Evolutionary conservation across 2,797 vertebrate genomes (phyloP).

Genomic region (Telmatherina bonti): DNA sequence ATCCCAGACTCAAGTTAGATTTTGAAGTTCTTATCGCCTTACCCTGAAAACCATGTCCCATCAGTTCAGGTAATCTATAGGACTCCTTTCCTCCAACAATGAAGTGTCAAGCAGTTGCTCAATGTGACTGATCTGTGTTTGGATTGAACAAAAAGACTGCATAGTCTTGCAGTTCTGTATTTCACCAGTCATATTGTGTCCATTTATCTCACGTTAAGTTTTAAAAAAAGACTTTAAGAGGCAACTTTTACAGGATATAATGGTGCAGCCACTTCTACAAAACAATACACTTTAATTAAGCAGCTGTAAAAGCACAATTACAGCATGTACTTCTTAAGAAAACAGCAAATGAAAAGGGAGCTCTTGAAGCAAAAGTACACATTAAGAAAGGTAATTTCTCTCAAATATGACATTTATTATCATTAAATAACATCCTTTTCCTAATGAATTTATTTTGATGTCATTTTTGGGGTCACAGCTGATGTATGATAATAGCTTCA

Average conservation of each 20-base stretch:
- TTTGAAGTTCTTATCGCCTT: slow-evolving; percentile 80
- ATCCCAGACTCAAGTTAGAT: slow-evolving; percentile 72
- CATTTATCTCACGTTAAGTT: background rate
- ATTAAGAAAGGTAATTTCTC: slow-evolving; percentile 7
- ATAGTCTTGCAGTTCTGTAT: background rate
- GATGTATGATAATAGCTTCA: slow-evolving; percentile 25
- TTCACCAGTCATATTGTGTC: background rate
- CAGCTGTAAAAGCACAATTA: background rate
- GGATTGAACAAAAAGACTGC: slow-evolving; percentile 41
- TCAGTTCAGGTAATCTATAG: slow-evolving; percentile 75
- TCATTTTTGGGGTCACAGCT: slow-evolving; percentile 1
- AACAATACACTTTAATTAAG: background rate
- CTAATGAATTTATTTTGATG: background rate
- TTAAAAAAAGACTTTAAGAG: background rate
- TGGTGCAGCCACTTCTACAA: background rate
- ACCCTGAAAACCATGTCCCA: slow-evolving; percentile 61
- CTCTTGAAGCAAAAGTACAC: background rate
- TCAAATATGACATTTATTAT: slow-evolving; percentile 4
- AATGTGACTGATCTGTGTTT: slow-evolving; percentile 43
- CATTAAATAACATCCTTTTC: slow-evolving; percentile 16
- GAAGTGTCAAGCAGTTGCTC: slow-evolving; percentile 55
- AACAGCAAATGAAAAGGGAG: slow-evolving; percentile 12
- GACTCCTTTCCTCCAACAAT: slow-evolving; percentile 64
- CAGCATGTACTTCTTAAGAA: background rate
- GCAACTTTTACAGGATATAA: background rate